Percentiles rank a stretch among this genome's conserved stretches.
These are phyloP conservation scores for Diogma glabrata DNA, from an alignment of 2,888 invertebrate species.

Conservation along the genomic window DNA sequence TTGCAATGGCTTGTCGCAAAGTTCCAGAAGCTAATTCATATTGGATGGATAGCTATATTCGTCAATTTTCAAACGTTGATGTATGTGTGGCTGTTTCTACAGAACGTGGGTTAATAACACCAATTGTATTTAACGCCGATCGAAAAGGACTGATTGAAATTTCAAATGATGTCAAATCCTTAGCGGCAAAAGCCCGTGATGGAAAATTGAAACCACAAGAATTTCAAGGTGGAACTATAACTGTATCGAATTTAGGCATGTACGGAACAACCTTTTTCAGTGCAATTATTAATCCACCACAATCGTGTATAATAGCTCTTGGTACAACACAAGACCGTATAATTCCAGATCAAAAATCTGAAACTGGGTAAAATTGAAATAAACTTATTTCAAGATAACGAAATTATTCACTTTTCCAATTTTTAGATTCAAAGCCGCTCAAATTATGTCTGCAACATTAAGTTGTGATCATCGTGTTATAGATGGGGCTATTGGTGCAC, in stretches of 20 bases:
- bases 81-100: conserved; percentile 96
- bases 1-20: conserved; percentile 75
- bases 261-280: conserved; percentile 79
- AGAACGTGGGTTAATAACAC: conserved; percentile 88
- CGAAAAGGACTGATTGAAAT: conserved; percentile 79
- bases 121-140: conserved; percentile 87
- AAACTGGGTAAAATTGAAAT: conserved; percentile 54
- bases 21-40: conserved; percentile 91
- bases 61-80: conserved; percentile 86
- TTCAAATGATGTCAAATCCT: conserved; percentile 60
- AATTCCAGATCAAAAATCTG: conserved; percentile 56
- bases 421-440: conserved; percentile 57
- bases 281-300: conserved; percentile 94
- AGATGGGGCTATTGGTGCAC: conserved; percentile 95
- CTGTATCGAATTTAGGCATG: conserved; percentile 93
- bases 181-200: conserved; percentile 78
- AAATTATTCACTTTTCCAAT: not conserved
- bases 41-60: conserved; percentile 87
- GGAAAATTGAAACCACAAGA: conserved; percentile 87
- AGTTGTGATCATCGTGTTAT: conserved; percentile 97
- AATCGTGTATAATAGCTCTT: conserved; percentile 85
- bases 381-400: no score
- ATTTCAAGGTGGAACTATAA: conserved; percentile 93
- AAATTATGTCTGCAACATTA: conserved; percentile 79
- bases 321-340: conserved; percentile 69